Conservation (phyloP, 1,140 invertebrate genomes). For the Heliconius hermathena region DNA sequence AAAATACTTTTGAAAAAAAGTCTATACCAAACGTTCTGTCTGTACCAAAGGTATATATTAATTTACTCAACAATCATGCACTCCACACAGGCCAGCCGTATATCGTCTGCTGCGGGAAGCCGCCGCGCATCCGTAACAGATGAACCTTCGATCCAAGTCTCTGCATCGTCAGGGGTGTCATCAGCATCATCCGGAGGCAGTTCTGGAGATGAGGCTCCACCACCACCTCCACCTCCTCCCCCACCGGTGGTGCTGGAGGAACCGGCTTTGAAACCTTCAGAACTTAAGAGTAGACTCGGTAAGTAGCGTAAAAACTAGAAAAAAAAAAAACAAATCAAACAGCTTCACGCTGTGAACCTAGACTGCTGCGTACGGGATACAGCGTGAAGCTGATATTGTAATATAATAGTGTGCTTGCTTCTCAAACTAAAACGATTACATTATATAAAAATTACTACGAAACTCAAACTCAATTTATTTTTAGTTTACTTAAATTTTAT, state of each 20-base stretch:
- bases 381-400: no score
- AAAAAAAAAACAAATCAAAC: no score
- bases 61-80: not conserved
- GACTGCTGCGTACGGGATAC: no score
- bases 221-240: conserved; percentile 84
- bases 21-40: no score
- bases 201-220: conserved; percentile 77
- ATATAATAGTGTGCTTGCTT: no score
- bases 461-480: not conserved
- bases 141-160: conserved; percentile 53
- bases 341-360: no score
- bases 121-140: conserved; percentile 66
- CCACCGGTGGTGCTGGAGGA: conserved; percentile 83
- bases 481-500: not conserved
- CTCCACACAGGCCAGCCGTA: conserved; percentile 58
- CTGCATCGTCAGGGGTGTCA: conserved; percentile 67
- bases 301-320: conserved; percentile 37
- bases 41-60: not conserved
- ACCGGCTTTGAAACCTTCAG: conserved; percentile 83
- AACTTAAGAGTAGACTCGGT: conserved; percentile 73
- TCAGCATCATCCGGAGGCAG: conserved; percentile 55
- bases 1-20: no score
- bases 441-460: not conserved
- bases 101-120: conserved; percentile 70
- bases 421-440: no score